Evolutionary conservation across 2,113 vertebrate genomes (phyloP), one percentile per base, ranked within the genome.

Genomic region (Pao palembangensis): DNA sequence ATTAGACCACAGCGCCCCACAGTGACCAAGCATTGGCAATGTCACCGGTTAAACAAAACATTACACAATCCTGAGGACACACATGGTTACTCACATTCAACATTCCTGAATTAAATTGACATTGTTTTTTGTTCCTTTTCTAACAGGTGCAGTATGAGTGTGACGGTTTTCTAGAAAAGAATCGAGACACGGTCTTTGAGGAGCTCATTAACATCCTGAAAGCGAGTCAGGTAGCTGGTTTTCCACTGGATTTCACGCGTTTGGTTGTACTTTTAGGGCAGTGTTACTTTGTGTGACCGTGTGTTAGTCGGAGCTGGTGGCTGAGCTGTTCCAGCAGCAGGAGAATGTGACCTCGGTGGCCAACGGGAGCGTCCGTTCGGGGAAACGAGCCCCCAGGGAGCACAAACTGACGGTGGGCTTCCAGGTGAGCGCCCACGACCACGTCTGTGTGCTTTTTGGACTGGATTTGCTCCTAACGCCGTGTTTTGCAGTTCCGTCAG

Each of bases 171-270:
- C 62, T 94, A 71, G 85, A 91, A 73, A 93, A 93, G 81, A 93
- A 91, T 53, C 85, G 92, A 67, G 92, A 93, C 4, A 77, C 87
- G 0, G 87, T 88, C n/a, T 91, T 91, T 0, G 86, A 92, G 70
- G 93, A 93, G 76, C 89, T 92, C 21, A 80, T 93, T 46, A 93
- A 92, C 60, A 88, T 94, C 67, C 86, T 94, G 71, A 71, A 72
- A 89, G 91, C 91, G 16, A 93, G 93, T 84, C 91, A 93, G 92
- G 93, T 92, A 69, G 25, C 19, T 25, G 21, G 15, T 48, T 20
- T 10, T 12, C 0, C 8, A 4, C 3, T 50, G 14, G 6, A 19
- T 48, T 28, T 38, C 0, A 11, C 10, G 20, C 46, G 13, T 51
- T 1, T 13, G 4, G 38, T 12, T 47, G 15, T 63, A 10, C 54